Percentiles rank a stretch among this genome's conserved stretches.
Conservation (phyloP, 2,888 invertebrate species). For the Crepidodera aurea region DNA sequence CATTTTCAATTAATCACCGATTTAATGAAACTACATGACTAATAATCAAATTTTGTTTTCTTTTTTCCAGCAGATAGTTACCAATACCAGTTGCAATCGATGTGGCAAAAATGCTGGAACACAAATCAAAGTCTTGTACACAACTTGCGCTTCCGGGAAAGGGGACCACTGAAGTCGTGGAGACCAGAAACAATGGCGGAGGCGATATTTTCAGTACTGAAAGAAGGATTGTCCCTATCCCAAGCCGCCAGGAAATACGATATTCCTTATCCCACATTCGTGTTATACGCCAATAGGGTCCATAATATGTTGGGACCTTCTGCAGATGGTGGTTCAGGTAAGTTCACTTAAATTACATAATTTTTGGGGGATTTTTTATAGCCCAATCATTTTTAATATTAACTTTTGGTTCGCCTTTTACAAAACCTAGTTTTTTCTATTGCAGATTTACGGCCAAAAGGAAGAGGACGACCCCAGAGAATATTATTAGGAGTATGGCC, state of each 20-base stretch:
- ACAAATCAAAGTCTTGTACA: slow-evolving; percentile 91
- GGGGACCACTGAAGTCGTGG: slow-evolving; percentile 93
- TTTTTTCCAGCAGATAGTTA: slow-evolving; percentile 84
- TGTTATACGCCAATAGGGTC: slow-evolving; percentile 89
- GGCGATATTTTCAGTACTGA: slow-evolving; percentile 90
- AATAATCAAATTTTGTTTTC: slow-evolving; percentile 35
- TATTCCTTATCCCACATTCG: slow-evolving; percentile 94
- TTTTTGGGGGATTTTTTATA: too few species aligned
- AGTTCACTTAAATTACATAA: slow-evolving; percentile 57
- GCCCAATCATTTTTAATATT: too few species aligned
- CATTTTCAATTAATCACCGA: too few species aligned
- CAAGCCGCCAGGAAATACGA: slow-evolving; percentile 94
- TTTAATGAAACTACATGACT: background rate
- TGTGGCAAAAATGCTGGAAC: slow-evolving; percentile 97
- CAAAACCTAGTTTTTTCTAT: too few species aligned
- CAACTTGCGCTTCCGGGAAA: slow-evolving; percentile 89
- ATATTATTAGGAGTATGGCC: slow-evolving; percentile 93
- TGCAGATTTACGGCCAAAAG: slow-evolving; percentile 88
- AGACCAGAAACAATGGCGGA: slow-evolving; percentile 95
- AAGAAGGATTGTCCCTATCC: slow-evolving; percentile 87
- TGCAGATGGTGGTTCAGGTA: slow-evolving; percentile 88
- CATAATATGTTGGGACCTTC: slow-evolving; percentile 95
- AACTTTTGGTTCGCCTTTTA: too few species aligned
- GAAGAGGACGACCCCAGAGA: slow-evolving; percentile 88
- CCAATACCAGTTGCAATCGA: slow-evolving; percentile 92